These are phyloP conservation scores for Brachionus rotundiformis DNA, from an alignment of 1,140 invertebrate genomes.

Conservation along the genomic window DNA sequence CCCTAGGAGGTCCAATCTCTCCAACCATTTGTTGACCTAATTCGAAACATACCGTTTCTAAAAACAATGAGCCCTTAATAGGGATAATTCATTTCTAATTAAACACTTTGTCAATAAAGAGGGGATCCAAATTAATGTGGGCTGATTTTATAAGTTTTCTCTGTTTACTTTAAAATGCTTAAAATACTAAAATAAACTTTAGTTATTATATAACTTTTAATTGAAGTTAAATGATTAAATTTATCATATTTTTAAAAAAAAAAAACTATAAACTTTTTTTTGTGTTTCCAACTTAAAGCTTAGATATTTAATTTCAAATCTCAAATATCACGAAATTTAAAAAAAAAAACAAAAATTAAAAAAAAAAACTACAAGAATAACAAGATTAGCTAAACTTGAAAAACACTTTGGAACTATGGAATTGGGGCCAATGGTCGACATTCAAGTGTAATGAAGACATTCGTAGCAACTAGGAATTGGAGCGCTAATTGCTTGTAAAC, in stretches of 20 bases:
- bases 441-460: slow-evolving; percentile 14
- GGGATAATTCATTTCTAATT: too few species aligned
- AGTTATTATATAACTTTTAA: slow-evolving; percentile 1
- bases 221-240: slow-evolving; percentile 17
- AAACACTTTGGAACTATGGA: neutral
- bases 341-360: too few species aligned
- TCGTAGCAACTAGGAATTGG: neutral
- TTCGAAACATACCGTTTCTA: neutral
- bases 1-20: neutral
- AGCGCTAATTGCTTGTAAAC: neutral
- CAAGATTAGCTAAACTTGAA: neutral
- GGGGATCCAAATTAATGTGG: neutral
- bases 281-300: neutral
- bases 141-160: neutral
- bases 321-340: slow-evolving; percentile 3
- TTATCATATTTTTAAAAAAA: neutral
- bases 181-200: slow-evolving; percentile 7
- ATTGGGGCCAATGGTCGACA: neutral
- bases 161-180: neutral
- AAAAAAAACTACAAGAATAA: too few species aligned
- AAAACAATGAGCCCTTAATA: neutral
- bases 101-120: neutral
- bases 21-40: neutral
- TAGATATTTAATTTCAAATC: neutral
- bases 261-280: neutral